Base-by-base conservation (phyloP, 2,888 invertebrate genomes). In the Gymnosoma rotundatum region DNA sequence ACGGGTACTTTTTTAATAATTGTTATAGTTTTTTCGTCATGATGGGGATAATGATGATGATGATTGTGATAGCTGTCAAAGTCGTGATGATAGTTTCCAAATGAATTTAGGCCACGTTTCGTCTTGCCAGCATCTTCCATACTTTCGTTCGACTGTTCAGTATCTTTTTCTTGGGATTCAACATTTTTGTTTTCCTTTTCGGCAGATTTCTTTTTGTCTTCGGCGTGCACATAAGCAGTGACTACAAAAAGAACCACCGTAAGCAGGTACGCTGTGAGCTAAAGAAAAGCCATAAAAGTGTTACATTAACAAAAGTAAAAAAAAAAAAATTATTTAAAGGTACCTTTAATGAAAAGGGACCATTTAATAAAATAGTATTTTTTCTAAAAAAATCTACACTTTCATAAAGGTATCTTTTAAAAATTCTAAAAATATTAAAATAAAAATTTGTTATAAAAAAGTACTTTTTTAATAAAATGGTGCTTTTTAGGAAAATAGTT, bases 1-100 rank as follows among this genome's bases (percentile, higher is more conserved):
- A 94, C 94, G 45, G 95, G 94, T 66, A 96, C 94, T 86, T 95
- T 95, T 92, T 96, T 96, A 87, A 96, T 94, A 38, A 97, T 94
- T 14, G 96, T 96, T 86, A 95, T 91, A 61, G 94, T 95, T 89
- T 95, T 95, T 89, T 95, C 94, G 83, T 92, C 93, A 88, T 92
- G 91, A 25, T 88, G 83, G n/a, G 92, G 91, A 92, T 89, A 89
- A 78, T 90, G 89, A 78, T 91, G 91, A 78, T 88, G 90, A 75
- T 92, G 92, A 61, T 90, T 90, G 78, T 92, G 92, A 67, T 90
- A 91, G 86, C 91, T 91, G 86, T 91, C 76, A 16, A 54, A 69
- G 2, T 78, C 25, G 12, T 78, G 76, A 38, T 69, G 60, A 78
- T 38, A 66, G 10, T 74, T 21, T 45, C 78, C 92, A 87, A 94